These are phyloP conservation scores for Trachelus tabidus DNA, from an alignment of 2,888 invertebrate species.

Conservation along the genomic window DNA sequence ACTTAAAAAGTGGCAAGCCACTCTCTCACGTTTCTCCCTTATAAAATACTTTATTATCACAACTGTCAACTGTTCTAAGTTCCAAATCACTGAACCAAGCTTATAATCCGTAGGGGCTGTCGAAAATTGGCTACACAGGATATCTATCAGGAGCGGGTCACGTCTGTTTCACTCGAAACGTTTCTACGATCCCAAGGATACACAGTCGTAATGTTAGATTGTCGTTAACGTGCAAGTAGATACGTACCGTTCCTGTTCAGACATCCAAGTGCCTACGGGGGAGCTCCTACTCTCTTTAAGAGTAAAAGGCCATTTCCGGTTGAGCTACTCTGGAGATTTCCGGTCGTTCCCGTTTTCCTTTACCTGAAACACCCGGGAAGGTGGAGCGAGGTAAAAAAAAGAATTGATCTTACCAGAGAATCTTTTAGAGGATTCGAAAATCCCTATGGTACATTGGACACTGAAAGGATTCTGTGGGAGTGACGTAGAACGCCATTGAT, in stretches of 20 bases:
- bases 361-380: neutral
- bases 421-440: neutral
- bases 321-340: neutral
- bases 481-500: neutral
- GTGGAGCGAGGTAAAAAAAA: neutral
- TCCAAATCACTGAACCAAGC: neutral
- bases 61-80: neutral
- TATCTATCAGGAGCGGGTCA: neutral
- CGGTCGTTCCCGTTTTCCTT: neutral
- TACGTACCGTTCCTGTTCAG: neutral
- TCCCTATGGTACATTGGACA: neutral
- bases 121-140: neutral
- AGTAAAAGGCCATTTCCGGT: neutral
- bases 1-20: neutral
- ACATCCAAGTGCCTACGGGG: neutral
- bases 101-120: neutral
- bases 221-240: neutral
- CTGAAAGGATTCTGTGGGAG: neutral
- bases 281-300: neutral
- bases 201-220: neutral
- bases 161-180: neutral
- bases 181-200: neutral
- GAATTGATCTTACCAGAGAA: neutral
- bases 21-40: neutral
- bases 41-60: neutral